Base-by-base conservation (phyloP, 2,113 vertebrate species). In the Pelmatolapia mariae region DNA sequence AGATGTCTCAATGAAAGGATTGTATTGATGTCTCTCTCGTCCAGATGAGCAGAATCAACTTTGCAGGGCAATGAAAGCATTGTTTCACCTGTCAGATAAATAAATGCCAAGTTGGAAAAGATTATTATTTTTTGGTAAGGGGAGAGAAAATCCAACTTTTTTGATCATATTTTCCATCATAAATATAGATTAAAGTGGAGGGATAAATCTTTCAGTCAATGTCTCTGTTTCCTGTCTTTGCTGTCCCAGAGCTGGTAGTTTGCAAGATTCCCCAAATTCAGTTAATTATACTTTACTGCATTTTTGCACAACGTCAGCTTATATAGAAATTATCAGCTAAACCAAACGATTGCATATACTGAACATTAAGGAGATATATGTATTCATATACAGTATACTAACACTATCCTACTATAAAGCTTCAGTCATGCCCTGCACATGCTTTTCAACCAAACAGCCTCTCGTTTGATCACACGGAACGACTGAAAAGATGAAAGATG, bases 81-180 rank as follows among this genome's bases (percentile, higher is more conserved):
- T 85, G 84, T 86, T 90, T 90, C 81, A 91, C 87, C 89, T 91
- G 91, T 94, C 91, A 85, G 81, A 86, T 54, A 83, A 82, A 50
- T 68, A 1, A 89, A 82, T 78, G 56, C 40, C 66, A 82, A 89
- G 81, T 87, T 87, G 81, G 40, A 43, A 79, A 85, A 63, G 57
- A 9, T 68, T 22, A 22, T 7, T 26, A 1, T 16, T 43, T 10
- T 73, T 45, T 18, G 5, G 22, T 7, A 16, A 76, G 43, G 40
- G 22, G 68, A 29, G 24, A 76, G 43, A 47, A 82, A 81, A 53
- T 81, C 57, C 54, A 82, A 57, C 47, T 43, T 91, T 71, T 47
- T 83, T 61, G 52, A 66, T n/a, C 31, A 1, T 63, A 19, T n/a
- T 61, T 29, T 63, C 7, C 7, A 7, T 86, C 57, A 31, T 31